phyloP scores from a whole-genome alignment of 2,888 invertebrate genomes.

The Eupithecia abbreviata region DNA sequence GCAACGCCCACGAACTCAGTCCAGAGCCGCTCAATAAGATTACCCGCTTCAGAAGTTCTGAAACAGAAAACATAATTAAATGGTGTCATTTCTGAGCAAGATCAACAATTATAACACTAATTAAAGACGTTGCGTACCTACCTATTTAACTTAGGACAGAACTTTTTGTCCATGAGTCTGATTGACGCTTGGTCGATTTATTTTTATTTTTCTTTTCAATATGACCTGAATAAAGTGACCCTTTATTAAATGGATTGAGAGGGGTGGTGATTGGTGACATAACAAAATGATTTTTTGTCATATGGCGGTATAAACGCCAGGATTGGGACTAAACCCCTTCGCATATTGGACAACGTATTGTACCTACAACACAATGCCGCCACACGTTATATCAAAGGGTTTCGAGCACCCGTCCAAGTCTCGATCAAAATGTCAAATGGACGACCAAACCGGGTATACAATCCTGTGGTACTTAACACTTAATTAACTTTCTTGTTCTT shows the following conservation, averaged over 20 bases:
- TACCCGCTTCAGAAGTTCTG: constrained; percentile 94
- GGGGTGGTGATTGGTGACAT: constrained; percentile 57
- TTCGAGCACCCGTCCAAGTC: constrained; percentile 8
- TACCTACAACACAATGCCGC: constrained; percentile 10
- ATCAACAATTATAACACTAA: not conserved
- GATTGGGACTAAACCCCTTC: constrained; percentile 6
- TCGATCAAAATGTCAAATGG: constrained; percentile 3
- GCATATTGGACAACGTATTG: constrained; percentile 7
- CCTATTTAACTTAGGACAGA: not conserved
- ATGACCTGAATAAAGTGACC: constrained; percentile 10
- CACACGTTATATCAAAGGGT: constrained; percentile 9
- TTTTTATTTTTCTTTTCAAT: constrained; percentile 1
- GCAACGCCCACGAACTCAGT: constrained; percentile 95
- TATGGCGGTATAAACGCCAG: constrained; percentile 30
- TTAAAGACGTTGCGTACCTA: not conserved
- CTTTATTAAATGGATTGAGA: constrained; percentile 56
- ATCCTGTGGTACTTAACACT: too few relatives aligned
- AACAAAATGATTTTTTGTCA: constrained; percentile 70
- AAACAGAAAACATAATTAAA: constrained; percentile 79
- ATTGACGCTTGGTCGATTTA: not conserved
- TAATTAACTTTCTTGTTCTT: too few relatives aligned
- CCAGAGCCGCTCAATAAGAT: constrained; percentile 95
- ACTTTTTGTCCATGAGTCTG: not conserved
- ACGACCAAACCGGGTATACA: not conserved
- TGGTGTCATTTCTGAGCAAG: constrained; percentile 57